Percentiles rank a stretch among this genome's conserved stretches.
Conservation (phyloP, 2,797 vertebrate genomes). For the Zenarchopterus dispar region DNA sequence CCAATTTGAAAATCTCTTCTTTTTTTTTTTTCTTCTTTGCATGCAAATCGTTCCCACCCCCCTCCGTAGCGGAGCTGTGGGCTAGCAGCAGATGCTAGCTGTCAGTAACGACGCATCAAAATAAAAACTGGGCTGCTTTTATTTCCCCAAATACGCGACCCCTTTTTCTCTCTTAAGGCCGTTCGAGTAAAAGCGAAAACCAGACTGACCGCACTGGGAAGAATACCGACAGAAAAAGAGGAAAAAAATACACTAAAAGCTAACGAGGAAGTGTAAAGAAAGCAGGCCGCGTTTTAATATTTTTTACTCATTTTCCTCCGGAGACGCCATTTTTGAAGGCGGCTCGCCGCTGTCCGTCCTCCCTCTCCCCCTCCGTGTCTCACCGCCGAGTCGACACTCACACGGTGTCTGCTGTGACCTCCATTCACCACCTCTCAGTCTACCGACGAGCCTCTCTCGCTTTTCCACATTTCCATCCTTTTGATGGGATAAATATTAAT, state of each 20-base stretch:
- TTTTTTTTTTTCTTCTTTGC: slow-evolving; percentile 34
- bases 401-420: slow-evolving; percentile 74
- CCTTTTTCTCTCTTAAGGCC: slow-evolving; percentile 27
- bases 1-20: slow-evolving; percentile 48
- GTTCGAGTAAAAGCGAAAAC: slow-evolving; percentile 26
- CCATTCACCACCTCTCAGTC: slow-evolving; percentile 65
- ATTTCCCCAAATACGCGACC: slow-evolving; percentile 52
- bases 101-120: slow-evolving; percentile 84
- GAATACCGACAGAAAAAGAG: not conserved
- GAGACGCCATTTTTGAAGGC: slow-evolving; percentile 90
- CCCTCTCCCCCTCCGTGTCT: slow-evolving; percentile 67
- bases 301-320: slow-evolving; percentile 84
- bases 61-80: slow-evolving; percentile 50
- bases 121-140: slow-evolving; percentile 76
- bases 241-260: not conserved
- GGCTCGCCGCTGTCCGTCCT: slow-evolving; percentile 78
- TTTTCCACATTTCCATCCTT: slow-evolving; percentile 35
- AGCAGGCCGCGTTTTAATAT: slow-evolving; percentile 82
- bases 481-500: slow-evolving; percentile 11
- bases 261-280: slow-evolving; percentile 59
- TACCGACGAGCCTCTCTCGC: slow-evolving; percentile 31
- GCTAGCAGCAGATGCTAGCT: slow-evolving; percentile 80
- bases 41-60: slow-evolving; percentile 72
- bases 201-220: not conserved
- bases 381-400: slow-evolving; percentile 56